Conservation (phyloP, 2,113 vertebrate genomes). For the Sander vitreus region DNA sequence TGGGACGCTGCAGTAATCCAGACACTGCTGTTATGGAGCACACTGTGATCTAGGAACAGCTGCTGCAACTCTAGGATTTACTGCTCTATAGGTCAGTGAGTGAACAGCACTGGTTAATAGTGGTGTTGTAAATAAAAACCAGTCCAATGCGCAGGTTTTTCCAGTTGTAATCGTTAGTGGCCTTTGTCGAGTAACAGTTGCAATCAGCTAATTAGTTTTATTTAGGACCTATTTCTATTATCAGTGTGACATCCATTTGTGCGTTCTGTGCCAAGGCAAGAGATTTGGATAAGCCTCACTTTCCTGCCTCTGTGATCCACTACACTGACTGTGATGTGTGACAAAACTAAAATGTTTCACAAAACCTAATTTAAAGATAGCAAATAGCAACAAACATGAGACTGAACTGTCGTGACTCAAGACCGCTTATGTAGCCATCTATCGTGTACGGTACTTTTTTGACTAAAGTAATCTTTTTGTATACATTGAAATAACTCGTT, state of each 20-base stretch:
- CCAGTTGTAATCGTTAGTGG: background rate
- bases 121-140: slow-evolving; percentile 34
- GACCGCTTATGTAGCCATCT: background rate
- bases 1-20: slow-evolving; percentile 46
- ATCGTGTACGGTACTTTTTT: background rate
- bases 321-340: slow-evolving; percentile 2
- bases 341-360: slow-evolving; percentile 14
- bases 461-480: background rate
- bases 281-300: slow-evolving; percentile 10
- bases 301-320: slow-evolving; percentile 3
- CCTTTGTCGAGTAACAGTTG: slow-evolving; percentile 9
- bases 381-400: background rate
- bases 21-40: slow-evolving; percentile 45
- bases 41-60: slow-evolving; percentile 29
- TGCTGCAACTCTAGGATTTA: slow-evolving; percentile 30
- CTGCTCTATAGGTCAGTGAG: slow-evolving; percentile 21
- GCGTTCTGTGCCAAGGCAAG: background rate
- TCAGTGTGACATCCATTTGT: slow-evolving; percentile 22
- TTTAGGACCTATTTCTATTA: background rate
- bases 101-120: slow-evolving; percentile 26
- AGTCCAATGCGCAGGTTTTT: background rate
- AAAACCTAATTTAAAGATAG: background rate
- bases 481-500: background rate
- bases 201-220: background rate
- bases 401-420: no score